A percentile compares a stretch with the other conserved stretches of the same genome.
phyloP scores from a whole-genome alignment of 2,113 vertebrate genomes.

The Xiphias gladius region DNA sequence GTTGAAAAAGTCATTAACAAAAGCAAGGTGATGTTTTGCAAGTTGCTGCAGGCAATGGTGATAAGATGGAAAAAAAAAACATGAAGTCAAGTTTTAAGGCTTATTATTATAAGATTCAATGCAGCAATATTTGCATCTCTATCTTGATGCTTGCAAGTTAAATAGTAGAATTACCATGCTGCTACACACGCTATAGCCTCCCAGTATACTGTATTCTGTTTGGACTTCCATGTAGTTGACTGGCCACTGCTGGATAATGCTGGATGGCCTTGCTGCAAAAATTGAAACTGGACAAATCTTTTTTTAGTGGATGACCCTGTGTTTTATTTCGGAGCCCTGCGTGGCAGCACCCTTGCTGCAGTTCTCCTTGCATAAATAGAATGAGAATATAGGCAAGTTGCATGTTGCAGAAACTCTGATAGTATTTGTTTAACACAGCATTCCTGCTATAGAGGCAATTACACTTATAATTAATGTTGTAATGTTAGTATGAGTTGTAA shows the following conservation, averaged over 20 bases:
- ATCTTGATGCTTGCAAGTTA: not conserved
- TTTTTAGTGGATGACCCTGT: not conserved
- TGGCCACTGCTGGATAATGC: not conserved
- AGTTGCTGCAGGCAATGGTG: not conserved
- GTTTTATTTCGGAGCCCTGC: not conserved
- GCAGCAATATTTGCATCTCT: not conserved
- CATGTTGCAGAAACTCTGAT: not conserved
- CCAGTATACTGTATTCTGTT: not conserved
- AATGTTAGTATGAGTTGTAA: not conserved
- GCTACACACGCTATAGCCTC: not conserved
- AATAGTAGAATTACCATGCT: not conserved
- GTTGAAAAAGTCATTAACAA: conserved; percentile 1
- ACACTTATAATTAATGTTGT: not conserved
- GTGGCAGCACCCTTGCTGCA: not conserved
- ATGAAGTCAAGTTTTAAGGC: not conserved
- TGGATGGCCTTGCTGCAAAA: not conserved
- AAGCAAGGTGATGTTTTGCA: not conserved
- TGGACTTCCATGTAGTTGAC: not conserved
- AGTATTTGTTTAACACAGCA: no score
- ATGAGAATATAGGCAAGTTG: not conserved
- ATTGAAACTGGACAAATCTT: not conserved
- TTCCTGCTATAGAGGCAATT: not conserved
- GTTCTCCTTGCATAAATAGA: not conserved
- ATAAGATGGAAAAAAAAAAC: conserved; percentile 1
- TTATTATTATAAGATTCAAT: conserved; percentile 17